Evolutionary conservation across 2,113 vertebrate species (phyloP).

Genomic region (Leiothrix lutea): DNA sequence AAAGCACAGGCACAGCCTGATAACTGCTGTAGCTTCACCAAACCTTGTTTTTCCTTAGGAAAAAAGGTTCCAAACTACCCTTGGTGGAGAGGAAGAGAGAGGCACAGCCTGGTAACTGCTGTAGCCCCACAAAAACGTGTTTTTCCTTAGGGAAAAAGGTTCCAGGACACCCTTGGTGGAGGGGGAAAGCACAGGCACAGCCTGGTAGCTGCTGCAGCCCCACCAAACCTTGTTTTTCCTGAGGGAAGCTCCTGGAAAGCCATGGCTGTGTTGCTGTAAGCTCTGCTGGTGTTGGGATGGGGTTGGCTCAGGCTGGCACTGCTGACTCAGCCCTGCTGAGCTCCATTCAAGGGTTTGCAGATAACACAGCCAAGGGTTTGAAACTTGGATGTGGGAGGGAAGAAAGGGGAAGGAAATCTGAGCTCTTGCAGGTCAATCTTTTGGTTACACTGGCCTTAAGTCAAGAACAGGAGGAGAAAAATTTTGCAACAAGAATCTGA

Average conservation of each 20-base stretch:
- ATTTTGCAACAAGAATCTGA: slow-evolving; percentile 28
- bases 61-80: no score
- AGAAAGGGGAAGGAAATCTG: slow-evolving; percentile 64
- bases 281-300: background rate
- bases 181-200: background rate
- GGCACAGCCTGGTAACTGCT: no score
- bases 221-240: background rate
- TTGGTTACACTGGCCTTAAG: slow-evolving; percentile 39
- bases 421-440: slow-evolving; percentile 32
- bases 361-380: background rate
- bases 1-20: no score
- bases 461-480: slow-evolving; percentile 29
- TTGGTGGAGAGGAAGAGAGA: no score
- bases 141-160: background rate
- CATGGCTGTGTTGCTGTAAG: background rate
- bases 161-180: background rate
- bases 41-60: no score
- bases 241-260: background rate
- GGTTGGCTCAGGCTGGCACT: background rate
- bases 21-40: no score
- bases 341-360: background rate
- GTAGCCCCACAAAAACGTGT: background rate
- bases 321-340: background rate
- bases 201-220: background rate
- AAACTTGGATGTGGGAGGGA: background rate